Percentiles rank a stretch among this genome's conserved stretches.
These are phyloP conservation scores for Nycticryphes semicollaris DNA, from an alignment of 2,113 vertebrate species.

Conservation along the genomic window DNA sequence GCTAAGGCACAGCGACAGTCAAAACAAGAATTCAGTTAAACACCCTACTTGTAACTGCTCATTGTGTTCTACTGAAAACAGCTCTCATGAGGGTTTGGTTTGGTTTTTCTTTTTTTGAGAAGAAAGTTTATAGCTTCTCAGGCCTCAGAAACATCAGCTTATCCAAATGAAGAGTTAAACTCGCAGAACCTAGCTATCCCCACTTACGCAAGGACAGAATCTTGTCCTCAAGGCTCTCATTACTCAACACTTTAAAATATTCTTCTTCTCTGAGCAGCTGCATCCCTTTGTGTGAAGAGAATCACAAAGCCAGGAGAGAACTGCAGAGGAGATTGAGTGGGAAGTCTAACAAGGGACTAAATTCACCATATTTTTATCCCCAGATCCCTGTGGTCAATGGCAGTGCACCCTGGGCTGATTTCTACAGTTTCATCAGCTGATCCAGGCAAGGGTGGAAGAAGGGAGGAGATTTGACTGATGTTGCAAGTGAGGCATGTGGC, in stretches of 20 bases:
- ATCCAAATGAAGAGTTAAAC: neutral
- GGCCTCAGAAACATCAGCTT: neutral
- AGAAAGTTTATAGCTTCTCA: neutral
- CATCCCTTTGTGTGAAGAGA: constrained; percentile 3
- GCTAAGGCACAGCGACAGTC: neutral
- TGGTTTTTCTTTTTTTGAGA: neutral
- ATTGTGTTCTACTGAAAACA: neutral
- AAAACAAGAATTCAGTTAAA: constrained; percentile 13
- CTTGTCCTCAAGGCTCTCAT: neutral
- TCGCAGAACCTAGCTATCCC: neutral
- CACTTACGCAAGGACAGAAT: neutral
- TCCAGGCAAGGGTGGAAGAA: neutral
- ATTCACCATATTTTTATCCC: neutral
- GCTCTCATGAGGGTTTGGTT: neutral
- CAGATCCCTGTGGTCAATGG: neutral
- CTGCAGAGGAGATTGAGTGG: neutral
- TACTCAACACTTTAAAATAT: constrained; percentile 12
- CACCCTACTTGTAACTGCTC: neutral
- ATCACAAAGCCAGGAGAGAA: neutral
- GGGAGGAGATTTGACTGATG: constrained; percentile 11
- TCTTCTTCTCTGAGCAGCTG: constrained; percentile 9
- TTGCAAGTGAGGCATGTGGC: constrained; percentile 33
- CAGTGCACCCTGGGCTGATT: neutral
- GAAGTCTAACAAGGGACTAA: neutral
- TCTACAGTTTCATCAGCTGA: constrained; percentile 40